Conservation (phyloP, 2,113 vertebrate species). For the Burhinus bistriatus region DNA sequence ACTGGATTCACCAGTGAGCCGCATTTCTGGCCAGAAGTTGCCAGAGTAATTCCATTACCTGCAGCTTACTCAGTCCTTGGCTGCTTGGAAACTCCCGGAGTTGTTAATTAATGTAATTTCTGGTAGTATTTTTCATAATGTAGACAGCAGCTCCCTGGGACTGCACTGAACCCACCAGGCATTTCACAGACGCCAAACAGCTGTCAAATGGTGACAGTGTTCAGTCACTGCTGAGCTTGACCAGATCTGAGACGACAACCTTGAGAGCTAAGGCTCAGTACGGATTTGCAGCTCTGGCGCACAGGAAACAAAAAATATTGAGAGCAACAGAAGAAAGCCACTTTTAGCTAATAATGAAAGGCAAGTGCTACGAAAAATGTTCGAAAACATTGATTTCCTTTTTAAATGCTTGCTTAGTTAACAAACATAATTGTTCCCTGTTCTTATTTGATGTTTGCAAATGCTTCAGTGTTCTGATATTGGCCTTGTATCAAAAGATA, state of each 20-base stretch:
- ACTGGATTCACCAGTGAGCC: neutral
- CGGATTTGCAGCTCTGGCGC: neutral
- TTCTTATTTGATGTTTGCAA: neutral
- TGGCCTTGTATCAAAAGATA: neutral
- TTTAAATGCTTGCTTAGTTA: neutral
- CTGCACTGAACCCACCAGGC: neutral
- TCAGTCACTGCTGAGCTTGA: neutral
- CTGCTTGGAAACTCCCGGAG: neutral
- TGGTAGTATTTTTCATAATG: fast-evolving
- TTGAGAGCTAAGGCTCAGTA: neutral
- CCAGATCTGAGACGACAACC: neutral
- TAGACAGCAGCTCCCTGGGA: neutral
- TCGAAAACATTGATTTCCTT: neutral
- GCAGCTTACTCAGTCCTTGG: neutral
- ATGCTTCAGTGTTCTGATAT: neutral
- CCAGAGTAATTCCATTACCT: neutral
- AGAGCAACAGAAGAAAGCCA: neutral
- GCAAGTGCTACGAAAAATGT: neutral
- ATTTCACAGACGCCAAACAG: neutral
- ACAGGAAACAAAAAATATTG: neutral
- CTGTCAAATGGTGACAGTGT: neutral
- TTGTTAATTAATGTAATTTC: neutral
- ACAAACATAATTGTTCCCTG: neutral
- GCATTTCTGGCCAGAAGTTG: neutral
- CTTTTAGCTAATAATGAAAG: neutral